Percentiles rank a stretch among this genome's conserved stretches.
Conservation (phyloP, 2,113 vertebrate genomes). For the Siniperca chuatsi region DNA sequence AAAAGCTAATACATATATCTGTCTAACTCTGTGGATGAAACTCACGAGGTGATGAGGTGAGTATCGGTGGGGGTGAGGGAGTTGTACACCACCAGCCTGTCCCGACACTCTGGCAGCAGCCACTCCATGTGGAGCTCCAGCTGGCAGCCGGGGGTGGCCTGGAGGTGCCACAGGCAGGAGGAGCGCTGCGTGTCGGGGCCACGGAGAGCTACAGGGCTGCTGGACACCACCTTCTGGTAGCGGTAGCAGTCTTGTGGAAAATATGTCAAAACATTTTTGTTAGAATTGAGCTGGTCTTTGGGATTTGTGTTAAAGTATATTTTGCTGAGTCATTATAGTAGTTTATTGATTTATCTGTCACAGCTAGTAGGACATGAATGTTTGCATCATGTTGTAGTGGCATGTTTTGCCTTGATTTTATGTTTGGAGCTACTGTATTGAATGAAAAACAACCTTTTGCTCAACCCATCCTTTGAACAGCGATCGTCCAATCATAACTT, state of each 20-base stretch:
- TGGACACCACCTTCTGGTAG: conserved; percentile 85
- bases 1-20: neutral
- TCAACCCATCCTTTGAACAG: neutral
- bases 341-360: neutral
- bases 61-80: conserved; percentile 83
- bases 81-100: conserved; percentile 91
- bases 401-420: neutral
- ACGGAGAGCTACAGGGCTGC: conserved; percentile 78
- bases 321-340: neutral
- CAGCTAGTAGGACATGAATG: neutral
- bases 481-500: neutral
- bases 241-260: conserved; percentile 88
- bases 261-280: neutral
- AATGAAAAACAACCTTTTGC: neutral
- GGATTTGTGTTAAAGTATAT: neutral
- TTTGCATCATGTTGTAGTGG: neutral
- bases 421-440: neutral
- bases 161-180: conserved; percentile 94
- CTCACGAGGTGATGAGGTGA: conserved; percentile 94
- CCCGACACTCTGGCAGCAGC: conserved; percentile 89
- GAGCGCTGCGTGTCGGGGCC: conserved; percentile 87
- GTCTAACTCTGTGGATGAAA: conserved; percentile 15
- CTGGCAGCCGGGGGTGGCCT: conserved; percentile 83
- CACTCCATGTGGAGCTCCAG: conserved; percentile 91
- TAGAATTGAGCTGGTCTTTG: neutral